These are phyloP conservation scores for Ennomos erosarius DNA, from an alignment of 2,888 invertebrate species.

Conservation along the genomic window DNA sequence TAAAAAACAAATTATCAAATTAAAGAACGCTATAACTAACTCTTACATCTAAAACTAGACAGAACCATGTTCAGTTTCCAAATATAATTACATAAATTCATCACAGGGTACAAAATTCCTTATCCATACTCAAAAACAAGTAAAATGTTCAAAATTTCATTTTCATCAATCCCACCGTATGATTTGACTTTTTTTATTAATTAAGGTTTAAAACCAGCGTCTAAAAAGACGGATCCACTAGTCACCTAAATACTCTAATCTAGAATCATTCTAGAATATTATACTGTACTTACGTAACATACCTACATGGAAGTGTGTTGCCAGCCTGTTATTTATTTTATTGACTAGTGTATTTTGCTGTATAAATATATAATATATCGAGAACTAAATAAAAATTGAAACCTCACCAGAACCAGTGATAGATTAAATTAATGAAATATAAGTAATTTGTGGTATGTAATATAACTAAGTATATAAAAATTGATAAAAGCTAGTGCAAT, in stretches of 20 bases:
- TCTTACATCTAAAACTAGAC: constrained; percentile 15
- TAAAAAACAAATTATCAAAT: too few species aligned
- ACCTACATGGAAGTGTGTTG: too few species aligned
- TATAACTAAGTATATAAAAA: too few species aligned
- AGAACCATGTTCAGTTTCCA: constrained; percentile 29
- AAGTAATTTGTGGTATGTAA: too few species aligned
- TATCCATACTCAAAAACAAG: constrained; percentile 5
- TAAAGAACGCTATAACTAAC: background rate
- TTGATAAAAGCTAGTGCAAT: too few species aligned
- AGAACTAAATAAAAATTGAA: too few species aligned
- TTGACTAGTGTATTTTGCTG: too few species aligned
- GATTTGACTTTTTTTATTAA: constrained; percentile 1
- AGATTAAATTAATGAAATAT: too few species aligned
- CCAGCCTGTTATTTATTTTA: too few species aligned
- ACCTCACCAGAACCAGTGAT: too few species aligned
- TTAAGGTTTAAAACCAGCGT: constrained; percentile 16
- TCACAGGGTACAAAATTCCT: constrained; percentile 27
- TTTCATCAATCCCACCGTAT: constrained; percentile 21
- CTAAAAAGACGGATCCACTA: constrained; percentile 5
- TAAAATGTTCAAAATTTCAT: constrained; percentile 12
- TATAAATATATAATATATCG: too few species aligned
- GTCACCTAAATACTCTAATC: constrained; percentile 1
- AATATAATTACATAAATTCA: constrained; percentile 28
- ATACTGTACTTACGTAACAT: background rate
- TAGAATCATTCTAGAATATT: constrained; percentile 5